Evolutionary conservation across 2,797 vertebrate species (phyloP), one percentile per base, ranked within the genome.

Genomic region (Hypotaenidia okinawae): DNA sequence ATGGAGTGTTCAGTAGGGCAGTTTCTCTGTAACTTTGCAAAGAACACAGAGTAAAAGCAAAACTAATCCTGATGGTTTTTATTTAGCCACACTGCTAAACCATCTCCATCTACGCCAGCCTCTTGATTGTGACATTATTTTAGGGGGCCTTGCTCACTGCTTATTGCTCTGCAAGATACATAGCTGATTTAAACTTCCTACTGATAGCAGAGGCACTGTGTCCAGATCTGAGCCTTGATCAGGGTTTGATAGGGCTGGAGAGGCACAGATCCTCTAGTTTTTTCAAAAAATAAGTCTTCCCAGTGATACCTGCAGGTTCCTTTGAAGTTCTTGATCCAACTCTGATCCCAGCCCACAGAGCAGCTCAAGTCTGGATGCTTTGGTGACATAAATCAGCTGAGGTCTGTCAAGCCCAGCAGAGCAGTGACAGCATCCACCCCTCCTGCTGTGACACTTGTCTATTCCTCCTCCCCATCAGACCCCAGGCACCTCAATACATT

Each of bases 281-380:
- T 51, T n/a, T 63, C 0, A 35, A 28, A 25, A 59, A 30, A 32
- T 14, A 8, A 2, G 0, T 8, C 9, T 35, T 41, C 8, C 33
- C 49, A 43, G 25, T 57, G 49, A n/a, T 47, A n/a, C 24, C 47
- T 68, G 27, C 4, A 58, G 25, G 14, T 9, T 78, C 54, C 45
- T 88, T 69, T 54, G 27, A 30, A 62, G 28, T 14, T 58, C 66
- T n/a, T 18, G 24, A 25, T 68, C 54, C 43, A 32, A 0, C 30
- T 68, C 30, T 59, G 10, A 47, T 22, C 62, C 30, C 67, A 16
- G 32, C 58, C 52, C 17, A 51, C 9, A 55, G 35, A 73, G 51
- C 61, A 81, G 30, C 55, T 77, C 51, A 25, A 13, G 51, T 16
- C 15, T 24, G 37, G 32, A 28, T 37, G 33, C 6, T 87, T 52